Percentiles rank a stretch among this genome's conserved stretches.
Conservation (phyloP, 1,140 invertebrate species). For the Popillia japonica region DNA sequence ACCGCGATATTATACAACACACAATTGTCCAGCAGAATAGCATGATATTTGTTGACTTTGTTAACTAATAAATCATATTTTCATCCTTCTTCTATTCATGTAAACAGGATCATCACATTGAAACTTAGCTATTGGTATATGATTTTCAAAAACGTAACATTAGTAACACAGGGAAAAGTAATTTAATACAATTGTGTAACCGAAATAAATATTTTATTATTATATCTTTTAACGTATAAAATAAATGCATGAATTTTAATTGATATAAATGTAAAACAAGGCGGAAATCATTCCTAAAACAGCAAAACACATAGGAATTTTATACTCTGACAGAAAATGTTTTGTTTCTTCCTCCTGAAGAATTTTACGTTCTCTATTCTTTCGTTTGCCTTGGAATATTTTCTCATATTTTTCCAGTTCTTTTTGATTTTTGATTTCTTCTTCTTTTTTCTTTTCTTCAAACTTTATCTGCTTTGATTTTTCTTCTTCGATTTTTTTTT, state of each 20-base stretch:
- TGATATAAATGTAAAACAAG: neutral
- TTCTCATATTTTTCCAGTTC: conserved; percentile 78
- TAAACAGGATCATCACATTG: no score
- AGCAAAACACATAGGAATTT: conserved; percentile 52
- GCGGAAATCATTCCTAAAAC: neutral
- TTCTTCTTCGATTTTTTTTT: conserved; percentile 65
- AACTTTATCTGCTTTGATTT: conserved; percentile 64
- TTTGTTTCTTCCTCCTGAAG: conserved; percentile 57
- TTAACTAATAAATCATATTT: no score
- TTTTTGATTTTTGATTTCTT: conserved; percentile 71
- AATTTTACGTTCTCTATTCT: conserved; percentile 62
- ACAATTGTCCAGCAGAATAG: no score
- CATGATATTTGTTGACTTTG: no score
- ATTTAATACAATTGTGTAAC: no score
- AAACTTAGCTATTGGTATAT: no score
- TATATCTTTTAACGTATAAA: no score
- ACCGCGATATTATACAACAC: no score
- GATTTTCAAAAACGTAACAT: no score
- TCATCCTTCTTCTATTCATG: no score
- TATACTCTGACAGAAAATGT: conserved; percentile 60
- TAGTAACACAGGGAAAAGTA: no score
- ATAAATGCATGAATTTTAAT: neutral
- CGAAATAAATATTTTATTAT: no score
- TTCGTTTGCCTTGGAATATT: conserved; percentile 71
- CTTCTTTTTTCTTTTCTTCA: conserved; percentile 65